phyloP scores from a whole-genome alignment of 92 coral and sea anemone species.

The Epizoanthus ramosus region DNA sequence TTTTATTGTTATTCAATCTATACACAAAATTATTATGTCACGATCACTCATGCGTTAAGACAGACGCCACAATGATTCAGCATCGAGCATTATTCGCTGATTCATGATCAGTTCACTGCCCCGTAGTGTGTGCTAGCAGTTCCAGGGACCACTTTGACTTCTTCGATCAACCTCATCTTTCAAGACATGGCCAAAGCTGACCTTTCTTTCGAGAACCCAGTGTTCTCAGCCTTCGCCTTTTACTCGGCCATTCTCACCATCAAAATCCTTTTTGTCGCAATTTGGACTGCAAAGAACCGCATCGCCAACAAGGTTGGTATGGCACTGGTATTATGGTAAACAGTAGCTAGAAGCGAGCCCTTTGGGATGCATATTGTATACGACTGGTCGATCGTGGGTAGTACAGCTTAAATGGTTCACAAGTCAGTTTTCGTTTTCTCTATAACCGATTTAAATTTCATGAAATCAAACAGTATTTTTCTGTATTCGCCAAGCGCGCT shows the following conservation, averaged over 20 bases:
- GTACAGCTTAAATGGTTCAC: no score
- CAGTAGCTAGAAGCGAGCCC: no score
- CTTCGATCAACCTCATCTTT: not conserved
- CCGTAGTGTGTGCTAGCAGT: no score
- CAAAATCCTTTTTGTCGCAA: conserved; percentile 4
- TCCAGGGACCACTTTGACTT: not conserved
- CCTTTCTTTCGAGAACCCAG: conserved; percentile 28
- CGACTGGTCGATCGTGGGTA: no score
- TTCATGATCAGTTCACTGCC: no score
- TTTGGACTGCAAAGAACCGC: conserved; percentile 18
- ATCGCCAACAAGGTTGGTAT: conserved; percentile 16
- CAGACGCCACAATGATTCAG: not conserved
- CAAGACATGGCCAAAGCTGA: conserved; percentile 7
- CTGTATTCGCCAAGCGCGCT: no score
- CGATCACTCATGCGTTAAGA: not conserved
- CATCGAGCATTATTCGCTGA: not conserved
- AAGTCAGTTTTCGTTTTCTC: no score
- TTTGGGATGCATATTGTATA: no score
- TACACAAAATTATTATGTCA: no score
- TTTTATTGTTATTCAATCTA: no score
- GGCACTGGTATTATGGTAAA: not conserved
- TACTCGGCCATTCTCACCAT: conserved; percentile 15
- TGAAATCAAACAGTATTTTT: no score
- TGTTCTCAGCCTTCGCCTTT: conserved; percentile 28
- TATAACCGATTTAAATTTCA: no score